A percentile compares a stretch with the other conserved stretches of the same genome.
Evolutionary conservation across 2,797 vertebrate species (phyloP).

Genomic region (Coregonus sp.): DNA sequence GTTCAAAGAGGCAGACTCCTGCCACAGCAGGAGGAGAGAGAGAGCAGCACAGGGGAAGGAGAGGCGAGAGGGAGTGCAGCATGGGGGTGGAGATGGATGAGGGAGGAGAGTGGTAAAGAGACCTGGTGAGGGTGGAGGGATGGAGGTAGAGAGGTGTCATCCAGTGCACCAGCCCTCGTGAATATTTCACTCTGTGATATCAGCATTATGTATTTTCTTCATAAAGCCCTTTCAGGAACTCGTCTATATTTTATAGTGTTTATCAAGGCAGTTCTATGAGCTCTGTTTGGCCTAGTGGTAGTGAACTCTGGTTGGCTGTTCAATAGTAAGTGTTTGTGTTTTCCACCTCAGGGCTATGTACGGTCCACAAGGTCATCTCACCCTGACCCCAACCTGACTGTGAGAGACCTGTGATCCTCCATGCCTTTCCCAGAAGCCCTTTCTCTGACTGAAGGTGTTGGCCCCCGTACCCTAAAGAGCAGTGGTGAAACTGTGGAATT

Average conservation of each 20-base stretch:
- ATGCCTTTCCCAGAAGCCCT: slow-evolving; percentile 14
- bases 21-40: slow-evolving; percentile 8
- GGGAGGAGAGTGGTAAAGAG: not conserved
- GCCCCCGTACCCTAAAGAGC: slow-evolving; percentile 7
- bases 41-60: no score
- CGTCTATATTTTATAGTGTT: not conserved
- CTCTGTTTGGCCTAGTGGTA: no score
- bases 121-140: not conserved
- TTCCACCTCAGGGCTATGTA: not conserved
- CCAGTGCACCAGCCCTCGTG: slow-evolving; percentile 69
- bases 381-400: slow-evolving; percentile 55
- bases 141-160: slow-evolving; percentile 62
- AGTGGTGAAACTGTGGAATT: slow-evolving; percentile 21
- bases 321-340: not conserved
- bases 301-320: not conserved
- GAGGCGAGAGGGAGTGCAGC: not conserved
- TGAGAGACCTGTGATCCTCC: slow-evolving; percentile 49
- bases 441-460: slow-evolving; percentile 40
- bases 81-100: no score
- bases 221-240: no score
- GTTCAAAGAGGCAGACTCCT: slow-evolving; percentile 27
- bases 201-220: slow-evolving; percentile 70
- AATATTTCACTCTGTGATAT: slow-evolving; percentile 74
- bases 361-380: slow-evolving; percentile 57
- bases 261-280: not conserved